Evolutionary conservation across 1,140 invertebrate species (phyloP).

Genomic region (Drosophila pectinifera): DNA sequence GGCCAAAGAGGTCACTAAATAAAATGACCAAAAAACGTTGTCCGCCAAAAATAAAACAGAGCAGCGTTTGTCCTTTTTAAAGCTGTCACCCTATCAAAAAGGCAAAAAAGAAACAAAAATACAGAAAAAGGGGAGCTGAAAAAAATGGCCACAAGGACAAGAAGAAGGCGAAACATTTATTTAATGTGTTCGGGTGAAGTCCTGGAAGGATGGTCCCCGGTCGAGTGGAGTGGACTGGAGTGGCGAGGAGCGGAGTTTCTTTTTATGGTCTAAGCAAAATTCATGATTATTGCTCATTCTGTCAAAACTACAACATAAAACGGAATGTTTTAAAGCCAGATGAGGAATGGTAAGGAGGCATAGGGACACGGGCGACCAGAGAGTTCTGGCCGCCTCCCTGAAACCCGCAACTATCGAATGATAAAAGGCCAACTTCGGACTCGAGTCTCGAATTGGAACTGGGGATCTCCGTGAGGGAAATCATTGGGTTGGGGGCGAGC

Average conservation of each 20-base stretch:
- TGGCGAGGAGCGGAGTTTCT: conserved; percentile 25
- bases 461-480: conserved; percentile 3
- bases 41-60: conserved; percentile 48
- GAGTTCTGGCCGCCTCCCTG: conserved; percentile 17
- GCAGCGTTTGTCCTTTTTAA: conserved; percentile 74
- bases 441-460: conserved; percentile 41
- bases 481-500: conserved; percentile 9
- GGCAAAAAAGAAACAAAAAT: conserved; percentile 23
- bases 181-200: conserved; percentile 75
- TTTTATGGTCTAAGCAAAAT: conserved; percentile 81
- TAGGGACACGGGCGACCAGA: conserved; percentile 30
- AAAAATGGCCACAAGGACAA: conserved; percentile 60
- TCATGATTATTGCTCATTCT: conserved; percentile 83
- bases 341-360: conserved; percentile 56
- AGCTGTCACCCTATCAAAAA: conserved; percentile 68
- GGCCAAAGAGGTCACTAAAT: conserved; percentile 62
- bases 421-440: conserved; percentile 40
- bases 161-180: conserved; percentile 81
- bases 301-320: conserved; percentile 83
- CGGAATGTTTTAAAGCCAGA: conserved; percentile 78
- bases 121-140: conserved; percentile 30
- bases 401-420: conserved; percentile 64
- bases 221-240: conserved; percentile 19
- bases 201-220: conserved; percentile 26
- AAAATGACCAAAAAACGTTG: conserved; percentile 65